Evolutionary conservation across 1,140 invertebrate species (phyloP).

Genomic region (Drosophila busckii): DNA sequence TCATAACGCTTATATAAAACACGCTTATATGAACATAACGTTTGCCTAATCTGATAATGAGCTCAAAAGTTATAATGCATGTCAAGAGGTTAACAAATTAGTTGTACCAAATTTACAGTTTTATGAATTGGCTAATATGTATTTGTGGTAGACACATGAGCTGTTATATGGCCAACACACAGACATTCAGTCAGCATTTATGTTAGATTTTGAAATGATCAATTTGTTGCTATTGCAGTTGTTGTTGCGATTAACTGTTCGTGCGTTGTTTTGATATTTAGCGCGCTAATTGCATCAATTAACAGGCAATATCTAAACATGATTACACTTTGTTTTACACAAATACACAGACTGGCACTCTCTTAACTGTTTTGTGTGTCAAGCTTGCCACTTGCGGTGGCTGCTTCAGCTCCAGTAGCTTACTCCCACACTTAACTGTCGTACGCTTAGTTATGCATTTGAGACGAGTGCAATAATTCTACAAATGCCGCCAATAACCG

Average conservation of each 20-base stretch:
- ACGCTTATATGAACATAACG: too few relatives aligned
- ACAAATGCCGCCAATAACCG: slow-evolving; percentile 23
- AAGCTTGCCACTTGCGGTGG: slow-evolving; percentile 3
- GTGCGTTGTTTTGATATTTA: slow-evolving; percentile 21
- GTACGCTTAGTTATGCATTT: background rate
- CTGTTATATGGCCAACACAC: too few relatives aligned
- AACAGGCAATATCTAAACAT: slow-evolving; percentile 45
- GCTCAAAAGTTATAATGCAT: slow-evolving; percentile 25
- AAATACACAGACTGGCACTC: background rate
- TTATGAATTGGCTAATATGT: too few relatives aligned
- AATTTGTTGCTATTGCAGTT: slow-evolving; percentile 47
- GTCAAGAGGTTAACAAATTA: slow-evolving; percentile 41
- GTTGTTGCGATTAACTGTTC: slow-evolving; percentile 17
- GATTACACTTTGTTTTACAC: slow-evolving; percentile 27
- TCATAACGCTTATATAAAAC: too few relatives aligned
- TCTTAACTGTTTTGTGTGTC: slow-evolving; percentile 24
- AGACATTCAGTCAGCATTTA: slow-evolving; percentile 27
- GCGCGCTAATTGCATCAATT: slow-evolving; percentile 58
- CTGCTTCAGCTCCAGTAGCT: too few relatives aligned
- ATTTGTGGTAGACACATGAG: too few relatives aligned
- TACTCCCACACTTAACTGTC: too few relatives aligned
- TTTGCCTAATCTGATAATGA: too few relatives aligned
- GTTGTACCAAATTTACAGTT: too few relatives aligned
- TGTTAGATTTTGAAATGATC: slow-evolving; percentile 59
- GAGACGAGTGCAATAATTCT: slow-evolving; percentile 4